Base-by-base conservation (phyloP, 1,140 invertebrate genomes). In the Sarcophaga bullata region DNA sequence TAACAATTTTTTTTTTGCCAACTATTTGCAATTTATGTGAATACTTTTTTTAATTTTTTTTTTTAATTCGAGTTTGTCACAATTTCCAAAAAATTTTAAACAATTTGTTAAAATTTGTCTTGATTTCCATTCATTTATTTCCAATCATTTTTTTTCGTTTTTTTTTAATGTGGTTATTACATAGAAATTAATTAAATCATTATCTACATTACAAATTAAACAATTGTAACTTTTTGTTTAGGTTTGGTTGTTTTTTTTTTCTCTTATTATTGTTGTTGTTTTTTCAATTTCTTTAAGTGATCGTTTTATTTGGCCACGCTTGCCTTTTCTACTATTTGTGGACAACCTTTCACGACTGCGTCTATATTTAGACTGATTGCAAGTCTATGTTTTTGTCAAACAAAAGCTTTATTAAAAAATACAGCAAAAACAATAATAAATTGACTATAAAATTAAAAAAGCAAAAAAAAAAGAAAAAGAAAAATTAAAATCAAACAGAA, bases 291-390 rank as follows among this genome's bases (percentile, higher is more conserved):
- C 25, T 37, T 37, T 37, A 37, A 37, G 25, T 37, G 25, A 37
- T 37, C 25, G 25, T 37, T 37, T 37, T 37, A 37, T 37, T 37
- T 37, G 25, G 25, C 25, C 25, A 37, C 25, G 25, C 25, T 37
- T 37, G 25, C 50, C 9, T 52, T n/a, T n/a, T 9, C 50, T 52
- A 19, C 54, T 19, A 19, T 8, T 68, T 68, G 17, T 49, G 48
- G n/a, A 6, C 75, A 50, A 78, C 75, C 75, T 78, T 50, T 78
- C 75, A 52, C 75, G 75, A 52, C 75, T 25, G 48, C 17, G 75
- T 78, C 49, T 78, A 52, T 78, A 78, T 78, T 78, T 25, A 50
- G 49, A 78, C 75, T 78, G 75, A 50, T 68, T 68, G 47, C 25
- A 50, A 50, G 75, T 52, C 75, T 78, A 49, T 78, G 48, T 25